Conservation (phyloP, 2,797 vertebrate species). For the Clarias fuscus region DNA sequence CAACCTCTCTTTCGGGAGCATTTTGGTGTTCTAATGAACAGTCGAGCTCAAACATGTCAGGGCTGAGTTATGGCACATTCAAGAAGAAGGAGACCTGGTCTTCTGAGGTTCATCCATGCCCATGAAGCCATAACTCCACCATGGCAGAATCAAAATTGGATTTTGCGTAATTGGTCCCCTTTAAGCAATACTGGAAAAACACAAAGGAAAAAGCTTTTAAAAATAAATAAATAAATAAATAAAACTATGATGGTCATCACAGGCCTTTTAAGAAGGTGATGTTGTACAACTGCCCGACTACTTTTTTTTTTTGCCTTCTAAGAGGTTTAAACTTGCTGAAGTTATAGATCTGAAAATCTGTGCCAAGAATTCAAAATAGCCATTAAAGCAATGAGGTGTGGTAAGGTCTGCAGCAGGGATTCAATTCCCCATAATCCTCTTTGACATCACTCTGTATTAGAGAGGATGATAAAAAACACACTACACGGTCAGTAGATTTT, state of each 20-base stretch:
- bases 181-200: constrained; percentile 11
- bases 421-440: background rate
- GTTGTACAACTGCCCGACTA: background rate
- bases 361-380: constrained; percentile 5
- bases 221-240: background rate
- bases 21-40: constrained; percentile 51
- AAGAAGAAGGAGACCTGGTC: background rate
- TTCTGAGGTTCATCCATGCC: constrained; percentile 30
- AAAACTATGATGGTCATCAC: background rate
- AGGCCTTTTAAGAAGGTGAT: background rate
- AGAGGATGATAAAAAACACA: background rate
- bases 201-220: background rate
- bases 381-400: constrained; percentile 5
- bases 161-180: background rate
- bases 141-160: constrained; percentile 6
- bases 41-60: constrained; percentile 44
- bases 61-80: constrained; percentile 42
- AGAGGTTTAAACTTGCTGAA: background rate
- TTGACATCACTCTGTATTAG: background rate
- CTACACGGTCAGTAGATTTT: background rate
- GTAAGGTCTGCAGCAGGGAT: background rate
- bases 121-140: constrained; percentile 27
- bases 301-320: background rate
- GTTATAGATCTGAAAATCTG: background rate
- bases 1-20: constrained; percentile 37